phyloP scores from a whole-genome alignment of 2,797 vertebrate species.

The Micrastur ruficollis region DNA sequence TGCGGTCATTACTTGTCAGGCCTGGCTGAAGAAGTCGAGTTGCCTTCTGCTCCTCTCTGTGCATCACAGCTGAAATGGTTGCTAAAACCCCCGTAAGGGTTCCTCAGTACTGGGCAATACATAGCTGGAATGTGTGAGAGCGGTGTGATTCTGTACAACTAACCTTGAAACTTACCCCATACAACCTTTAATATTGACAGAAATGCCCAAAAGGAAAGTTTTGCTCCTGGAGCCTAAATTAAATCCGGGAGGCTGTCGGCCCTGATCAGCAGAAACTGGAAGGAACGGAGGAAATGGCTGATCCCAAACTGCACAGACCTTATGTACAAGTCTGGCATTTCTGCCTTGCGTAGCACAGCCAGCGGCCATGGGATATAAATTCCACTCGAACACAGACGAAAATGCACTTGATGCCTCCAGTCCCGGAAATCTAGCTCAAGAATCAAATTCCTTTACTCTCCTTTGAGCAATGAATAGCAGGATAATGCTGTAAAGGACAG shows the following conservation, averaged over 20 bases:
- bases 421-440: not conserved
- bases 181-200: not conserved
- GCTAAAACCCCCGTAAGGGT: accelerated
- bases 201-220: not conserved
- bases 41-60: not conserved
- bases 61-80: not conserved
- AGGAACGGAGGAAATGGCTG: not conserved
- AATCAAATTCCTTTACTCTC: not conserved
- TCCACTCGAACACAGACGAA: not conserved
- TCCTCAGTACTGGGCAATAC: accelerated
- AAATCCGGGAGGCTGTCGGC: not conserved
- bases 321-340: not conserved
- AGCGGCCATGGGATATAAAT: accelerated
- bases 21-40: not conserved
- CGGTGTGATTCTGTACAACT: not conserved
- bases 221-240: not conserved
- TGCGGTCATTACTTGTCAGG: not conserved
- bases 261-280: not conserved
- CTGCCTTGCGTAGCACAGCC: not conserved
- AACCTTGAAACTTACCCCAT: not conserved
- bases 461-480: not conserved
- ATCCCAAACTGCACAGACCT: not conserved
- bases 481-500: not conserved
- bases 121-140: not conserved
- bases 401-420: not conserved